These are phyloP conservation scores for Peromyscus polionotus DNA, from an alignment of 2,113 vertebrate species.

Conservation along the genomic window DNA sequence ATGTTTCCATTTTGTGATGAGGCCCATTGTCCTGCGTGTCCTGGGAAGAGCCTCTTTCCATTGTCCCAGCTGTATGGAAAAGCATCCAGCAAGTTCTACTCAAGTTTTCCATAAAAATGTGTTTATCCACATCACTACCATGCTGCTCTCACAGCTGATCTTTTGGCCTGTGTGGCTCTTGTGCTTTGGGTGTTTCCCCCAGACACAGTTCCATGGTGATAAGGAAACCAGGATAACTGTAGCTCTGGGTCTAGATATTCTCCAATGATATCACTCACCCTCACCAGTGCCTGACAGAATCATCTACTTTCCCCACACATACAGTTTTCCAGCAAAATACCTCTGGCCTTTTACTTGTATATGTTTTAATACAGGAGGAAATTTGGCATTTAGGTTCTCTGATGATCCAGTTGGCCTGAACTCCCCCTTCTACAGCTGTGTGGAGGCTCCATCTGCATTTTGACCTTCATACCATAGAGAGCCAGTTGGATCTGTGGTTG, in stretches of 20 bases:
- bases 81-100: not conserved
- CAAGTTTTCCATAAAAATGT: not conserved
- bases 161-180: not conserved
- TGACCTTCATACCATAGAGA: not conserved
- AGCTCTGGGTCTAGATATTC: not conserved
- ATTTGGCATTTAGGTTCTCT: not conserved
- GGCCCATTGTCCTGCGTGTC: not conserved
- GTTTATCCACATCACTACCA: not conserved
- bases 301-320: not conserved
- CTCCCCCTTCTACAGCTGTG: constrained; percentile 28
- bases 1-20: not conserved
- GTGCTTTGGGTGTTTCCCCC: not conserved
- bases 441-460: not conserved
- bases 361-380: not conserved
- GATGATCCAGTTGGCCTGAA: constrained; percentile 24
- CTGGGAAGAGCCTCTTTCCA: not conserved
- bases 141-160: not conserved
- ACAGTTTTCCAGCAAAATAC: not conserved
- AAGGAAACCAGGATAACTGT: no score
- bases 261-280: not conserved
- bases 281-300: not conserved
- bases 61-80: not conserved
- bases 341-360: not conserved
- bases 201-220: not conserved
- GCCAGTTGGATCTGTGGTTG: not conserved